These are phyloP conservation scores for Elachura formosa DNA, from an alignment of 2,113 vertebrate species.

Conservation along the genomic window DNA sequence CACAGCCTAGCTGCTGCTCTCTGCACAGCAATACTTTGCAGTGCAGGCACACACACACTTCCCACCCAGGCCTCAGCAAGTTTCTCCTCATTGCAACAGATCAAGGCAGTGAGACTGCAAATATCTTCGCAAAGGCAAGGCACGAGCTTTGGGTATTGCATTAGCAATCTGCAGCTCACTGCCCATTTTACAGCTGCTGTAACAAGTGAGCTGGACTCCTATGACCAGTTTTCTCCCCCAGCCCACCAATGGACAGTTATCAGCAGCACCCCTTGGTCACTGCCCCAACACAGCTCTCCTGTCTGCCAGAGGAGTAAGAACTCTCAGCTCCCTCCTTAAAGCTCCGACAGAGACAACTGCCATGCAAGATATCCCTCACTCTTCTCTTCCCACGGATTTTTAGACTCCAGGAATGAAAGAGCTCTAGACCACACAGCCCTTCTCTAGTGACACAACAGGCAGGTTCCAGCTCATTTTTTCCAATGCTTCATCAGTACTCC, in stretches of 20 bases:
- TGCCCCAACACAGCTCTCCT: not conserved
- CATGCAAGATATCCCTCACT: accelerated
- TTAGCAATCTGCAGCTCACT: not conserved
- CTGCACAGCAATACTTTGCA: not conserved
- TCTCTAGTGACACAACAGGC: not conserved
- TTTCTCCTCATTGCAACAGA: not conserved
- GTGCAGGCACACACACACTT: not conserved
- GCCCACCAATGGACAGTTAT: not conserved
- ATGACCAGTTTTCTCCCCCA: not conserved
- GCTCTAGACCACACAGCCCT: not conserved
- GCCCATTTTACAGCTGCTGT: not conserved
- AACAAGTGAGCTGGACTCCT: not conserved
- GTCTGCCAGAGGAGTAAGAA: not conserved
- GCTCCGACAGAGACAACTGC: not conserved
- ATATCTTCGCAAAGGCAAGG: not conserved
- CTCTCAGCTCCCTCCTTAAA: not conserved
- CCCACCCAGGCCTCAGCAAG: not conserved
- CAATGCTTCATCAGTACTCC: not conserved
- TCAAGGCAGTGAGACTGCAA: not conserved
- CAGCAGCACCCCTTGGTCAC: not conserved
- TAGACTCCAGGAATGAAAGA: not conserved
- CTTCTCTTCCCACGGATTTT: not conserved
- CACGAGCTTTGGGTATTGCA: not conserved
- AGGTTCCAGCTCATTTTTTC: not conserved
- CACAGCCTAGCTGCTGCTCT: not conserved